A percentile compares a stretch with the other conserved stretches of the same genome.
Conservation (phyloP, 2,113 vertebrate genomes). For the Amphiprion percula region DNA sequence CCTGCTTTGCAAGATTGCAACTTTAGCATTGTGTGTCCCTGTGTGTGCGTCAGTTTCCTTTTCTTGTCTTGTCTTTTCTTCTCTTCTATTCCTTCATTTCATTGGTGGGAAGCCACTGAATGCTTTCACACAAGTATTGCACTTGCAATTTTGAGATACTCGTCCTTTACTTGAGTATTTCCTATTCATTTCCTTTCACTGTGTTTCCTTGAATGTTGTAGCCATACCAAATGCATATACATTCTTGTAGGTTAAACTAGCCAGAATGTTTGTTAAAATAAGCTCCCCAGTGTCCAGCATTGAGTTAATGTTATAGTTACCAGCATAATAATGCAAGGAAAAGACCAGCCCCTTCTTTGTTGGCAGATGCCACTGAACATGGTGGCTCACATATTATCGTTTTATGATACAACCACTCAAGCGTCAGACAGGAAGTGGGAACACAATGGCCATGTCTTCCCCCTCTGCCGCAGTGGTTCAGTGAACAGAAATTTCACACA, state of each 20-base stretch:
- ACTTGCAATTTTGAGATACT: background rate
- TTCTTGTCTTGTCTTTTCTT: background rate
- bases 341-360: slow-evolving; percentile 7
- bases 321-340: background rate
- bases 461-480: slow-evolving; percentile 9
- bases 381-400: slow-evolving; percentile 43
- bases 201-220: too few relatives aligned
- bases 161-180: background rate
- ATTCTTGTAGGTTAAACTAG: background rate
- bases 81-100: slow-evolving; percentile 4
- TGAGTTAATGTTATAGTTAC: background rate
- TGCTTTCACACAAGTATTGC: background rate
- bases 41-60: background rate
- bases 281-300: background rate
- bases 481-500: slow-evolving; percentile 24
- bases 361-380: slow-evolving; percentile 42
- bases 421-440: slow-evolving; percentile 35
- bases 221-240: too few relatives aligned
- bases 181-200: background rate
- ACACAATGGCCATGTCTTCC: slow-evolving; percentile 22
- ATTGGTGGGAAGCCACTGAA: background rate
- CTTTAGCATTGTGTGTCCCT: slow-evolving; percentile 20
- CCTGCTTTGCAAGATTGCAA: slow-evolving; percentile 48
- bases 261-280: background rate
- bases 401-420: slow-evolving; percentile 33